These are phyloP conservation scores for Holocentrus rufus DNA, from an alignment of 2,797 vertebrate genomes.

Conservation along the genomic window DNA sequence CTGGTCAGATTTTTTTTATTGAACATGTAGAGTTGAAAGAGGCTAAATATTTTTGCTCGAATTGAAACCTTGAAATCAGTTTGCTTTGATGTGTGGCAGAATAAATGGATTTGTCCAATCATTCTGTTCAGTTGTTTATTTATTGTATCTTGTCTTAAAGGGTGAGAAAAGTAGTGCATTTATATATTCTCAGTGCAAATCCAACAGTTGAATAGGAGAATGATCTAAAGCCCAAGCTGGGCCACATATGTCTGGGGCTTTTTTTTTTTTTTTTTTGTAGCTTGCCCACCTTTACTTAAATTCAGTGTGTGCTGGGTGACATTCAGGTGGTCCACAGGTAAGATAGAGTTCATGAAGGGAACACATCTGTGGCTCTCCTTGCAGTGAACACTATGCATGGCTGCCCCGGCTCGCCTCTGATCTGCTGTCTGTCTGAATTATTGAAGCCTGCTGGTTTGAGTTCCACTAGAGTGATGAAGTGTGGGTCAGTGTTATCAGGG, in stretches of 20 bases:
- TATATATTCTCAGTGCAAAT: no score
- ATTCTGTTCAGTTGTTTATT: constrained; percentile 41
- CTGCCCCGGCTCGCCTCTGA: constrained; percentile 53
- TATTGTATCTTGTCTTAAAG: constrained; percentile 28
- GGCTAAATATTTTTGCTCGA: neutral
- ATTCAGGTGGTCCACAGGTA: constrained; percentile 43
- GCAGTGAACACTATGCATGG: constrained; percentile 60
- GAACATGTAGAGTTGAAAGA: neutral
- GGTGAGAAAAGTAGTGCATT: no score
- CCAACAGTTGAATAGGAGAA: neutral
- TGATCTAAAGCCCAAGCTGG: neutral
- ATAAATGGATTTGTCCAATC: no score
- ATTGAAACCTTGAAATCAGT: neutral
- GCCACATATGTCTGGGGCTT: constrained; percentile 1
- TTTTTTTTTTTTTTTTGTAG: neutral
- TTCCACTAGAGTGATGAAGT: constrained; percentile 62
- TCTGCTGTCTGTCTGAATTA: constrained; percentile 76
- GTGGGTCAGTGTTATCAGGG: constrained; percentile 41
- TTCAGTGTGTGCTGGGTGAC: constrained; percentile 1
- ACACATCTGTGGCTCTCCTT: constrained; percentile 26
- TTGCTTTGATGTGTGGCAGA: constrained; percentile 21
- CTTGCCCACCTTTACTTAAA: neutral
- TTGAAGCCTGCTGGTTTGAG: constrained; percentile 74
- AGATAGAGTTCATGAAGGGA: constrained; percentile 9
- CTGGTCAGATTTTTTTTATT: neutral